Percentiles rank a stretch among this genome's conserved stretches.
These are phyloP conservation scores for Norana najaformis DNA, from an alignment of 2,888 invertebrate species.

Conservation along the genomic window DNA sequence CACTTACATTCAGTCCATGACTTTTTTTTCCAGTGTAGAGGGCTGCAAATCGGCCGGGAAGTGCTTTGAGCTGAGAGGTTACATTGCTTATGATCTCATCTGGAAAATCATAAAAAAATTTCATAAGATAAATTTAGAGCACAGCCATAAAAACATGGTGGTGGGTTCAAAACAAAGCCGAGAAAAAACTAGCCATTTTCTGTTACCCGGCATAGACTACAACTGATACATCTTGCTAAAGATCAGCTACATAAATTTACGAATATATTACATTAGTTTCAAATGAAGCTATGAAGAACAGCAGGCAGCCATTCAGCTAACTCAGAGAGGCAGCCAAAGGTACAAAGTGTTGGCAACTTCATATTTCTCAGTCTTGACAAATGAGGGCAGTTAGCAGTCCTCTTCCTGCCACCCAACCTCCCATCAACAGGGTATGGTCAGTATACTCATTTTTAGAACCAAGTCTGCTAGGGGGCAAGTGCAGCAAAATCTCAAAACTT, in stretches of 20 bases:
- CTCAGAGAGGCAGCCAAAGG: neutral
- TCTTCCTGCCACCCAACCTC: too few species aligned
- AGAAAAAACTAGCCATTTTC: neutral
- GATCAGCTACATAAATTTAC: neutral
- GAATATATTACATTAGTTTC: neutral
- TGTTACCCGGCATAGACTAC: neutral
- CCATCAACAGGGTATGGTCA: too few species aligned
- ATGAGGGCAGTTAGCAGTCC: too few species aligned
- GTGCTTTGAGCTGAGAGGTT: neutral
- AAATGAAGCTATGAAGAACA: neutral
- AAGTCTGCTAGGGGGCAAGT: too few species aligned
- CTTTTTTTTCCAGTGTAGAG: slow-evolving; percentile 6
- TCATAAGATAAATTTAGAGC: neutral
- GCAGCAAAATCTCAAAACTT: too few species aligned
- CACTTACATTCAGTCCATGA: neutral
- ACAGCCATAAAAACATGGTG: neutral
- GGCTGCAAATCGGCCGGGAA: slow-evolving; percentile 6
- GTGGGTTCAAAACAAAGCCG: neutral
- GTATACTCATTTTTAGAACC: too few species aligned
- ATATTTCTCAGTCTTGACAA: too few species aligned
- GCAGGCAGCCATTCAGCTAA: neutral
- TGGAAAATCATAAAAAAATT: neutral
- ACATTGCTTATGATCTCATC: neutral
- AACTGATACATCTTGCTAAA: neutral
- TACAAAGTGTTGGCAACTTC: too few species aligned